Evolutionary conservation across 2,888 invertebrate genomes (phyloP), one percentile per base, ranked within the genome.

Genomic region (Salticus scenicus): DNA sequence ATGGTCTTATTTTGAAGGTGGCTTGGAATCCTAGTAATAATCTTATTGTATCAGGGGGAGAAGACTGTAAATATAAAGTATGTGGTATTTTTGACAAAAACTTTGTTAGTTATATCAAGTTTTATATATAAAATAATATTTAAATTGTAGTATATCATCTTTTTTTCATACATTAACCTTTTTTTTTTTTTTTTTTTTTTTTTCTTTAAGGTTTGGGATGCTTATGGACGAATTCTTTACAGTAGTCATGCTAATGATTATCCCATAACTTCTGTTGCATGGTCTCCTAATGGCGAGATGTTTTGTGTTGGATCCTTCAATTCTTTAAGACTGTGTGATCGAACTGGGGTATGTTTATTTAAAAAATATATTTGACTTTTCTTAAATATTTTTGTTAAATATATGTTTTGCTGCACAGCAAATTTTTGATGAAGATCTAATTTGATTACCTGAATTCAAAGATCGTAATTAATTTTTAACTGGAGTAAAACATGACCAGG

Each of bases 221-320:
- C 94, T 0, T 96, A 95, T 91, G 98, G 99, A 0, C 94, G 96
- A 86, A 95, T 94, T 90, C 92, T 99, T 89, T 99, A 95, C 90
- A 94, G 94, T 64, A 98, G 98, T 90, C 93, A 94, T 0, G 92
- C 94, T 24, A 96, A 97, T 90, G 97, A 97, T 89, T 95, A 96
- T 91, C 97, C 98, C 0, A 95, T 99, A 74, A 97, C 97, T 0
- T 94, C 96, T 28, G 93, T 98, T 0, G 94, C 96, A 72, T 99
- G 98, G 96, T 95, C 96, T 67, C 96, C 97, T 0, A 95, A 95
- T 89, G 98, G 98, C 2, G 96, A 96, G 90, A 93, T 97, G 88
- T 97, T 98, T 91, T 95, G 97, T 63, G 94, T 98, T 67, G 98
- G 98, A 20, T 96, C 97, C 12, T 99, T 95, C 91, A 98, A 98